These are phyloP conservation scores for Scartelaos histophorus DNA, from an alignment of 2,113 vertebrate species.

Conservation along the genomic window DNA sequence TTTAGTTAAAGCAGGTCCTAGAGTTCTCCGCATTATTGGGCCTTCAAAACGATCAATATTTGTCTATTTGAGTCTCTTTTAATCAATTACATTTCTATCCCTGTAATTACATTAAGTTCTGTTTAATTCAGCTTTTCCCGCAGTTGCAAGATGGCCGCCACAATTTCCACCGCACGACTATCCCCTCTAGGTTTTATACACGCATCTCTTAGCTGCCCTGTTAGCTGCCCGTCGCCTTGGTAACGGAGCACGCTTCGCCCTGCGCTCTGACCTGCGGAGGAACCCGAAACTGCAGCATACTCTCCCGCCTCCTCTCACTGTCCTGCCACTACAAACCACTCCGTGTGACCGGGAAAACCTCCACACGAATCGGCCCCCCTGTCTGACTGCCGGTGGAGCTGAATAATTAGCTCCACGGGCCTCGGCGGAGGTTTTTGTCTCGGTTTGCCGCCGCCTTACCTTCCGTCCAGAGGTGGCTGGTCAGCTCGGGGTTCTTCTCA, in stretches of 20 bases:
- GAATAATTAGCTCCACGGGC: slow-evolving; percentile 20
- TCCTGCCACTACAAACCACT: background rate
- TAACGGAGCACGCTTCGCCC: slow-evolving; percentile 78
- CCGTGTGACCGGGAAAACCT: background rate
- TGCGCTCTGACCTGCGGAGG: slow-evolving; percentile 74
- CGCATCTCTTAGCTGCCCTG: slow-evolving; percentile 25
- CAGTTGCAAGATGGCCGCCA: background rate
- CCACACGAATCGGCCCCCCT: too few species aligned
- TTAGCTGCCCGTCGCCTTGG: slow-evolving; percentile 75
- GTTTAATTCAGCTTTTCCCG: background rate
- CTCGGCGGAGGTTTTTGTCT: background rate
- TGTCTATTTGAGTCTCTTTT: too few species aligned
- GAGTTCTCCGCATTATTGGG: too few species aligned
- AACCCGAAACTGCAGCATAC: slow-evolving; percentile 38
- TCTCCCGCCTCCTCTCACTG: background rate
- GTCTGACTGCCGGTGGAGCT: background rate
- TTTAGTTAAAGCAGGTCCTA: too few species aligned
- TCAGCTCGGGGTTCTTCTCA: slow-evolving; percentile 41
- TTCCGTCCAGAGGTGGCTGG: slow-evolving; percentile 56
- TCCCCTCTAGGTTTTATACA: background rate
- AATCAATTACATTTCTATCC: too few species aligned
- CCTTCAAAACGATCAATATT: too few species aligned
- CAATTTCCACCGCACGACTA: background rate
- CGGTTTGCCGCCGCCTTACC: slow-evolving; percentile 51
- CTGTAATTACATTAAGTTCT: background rate